phyloP scores from a whole-genome alignment of 2,113 vertebrate genomes.

The Myodes glareolus region DNA sequence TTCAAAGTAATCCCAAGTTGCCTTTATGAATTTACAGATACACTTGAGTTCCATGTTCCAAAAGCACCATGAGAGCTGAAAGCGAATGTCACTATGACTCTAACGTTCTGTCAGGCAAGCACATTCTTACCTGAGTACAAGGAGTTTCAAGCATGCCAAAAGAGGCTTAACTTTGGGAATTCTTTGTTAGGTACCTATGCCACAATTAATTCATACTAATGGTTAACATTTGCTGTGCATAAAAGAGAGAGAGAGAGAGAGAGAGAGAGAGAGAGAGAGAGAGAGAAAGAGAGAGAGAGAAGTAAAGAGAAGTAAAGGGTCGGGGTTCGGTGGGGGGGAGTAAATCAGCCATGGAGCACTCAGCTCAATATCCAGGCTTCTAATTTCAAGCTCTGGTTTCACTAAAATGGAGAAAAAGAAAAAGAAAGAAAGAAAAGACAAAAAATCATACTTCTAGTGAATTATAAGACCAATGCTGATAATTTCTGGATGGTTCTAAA shows the following conservation, averaged over 20 bases:
- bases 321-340: too few relatives aligned
- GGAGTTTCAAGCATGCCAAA: neutral
- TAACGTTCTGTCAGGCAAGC: neutral
- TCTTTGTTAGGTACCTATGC: neutral
- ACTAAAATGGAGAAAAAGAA: neutral
- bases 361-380: neutral
- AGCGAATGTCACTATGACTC: neutral
- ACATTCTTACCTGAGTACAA: neutral
- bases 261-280: neutral
- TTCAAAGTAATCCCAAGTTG: constrained; percentile 19
- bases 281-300: neutral
- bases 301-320: too few relatives aligned
- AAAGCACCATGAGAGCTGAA: neutral
- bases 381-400: neutral
- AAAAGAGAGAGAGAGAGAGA: too few relatives aligned
- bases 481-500: neutral
- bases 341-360: neutral
- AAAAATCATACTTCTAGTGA: neutral
- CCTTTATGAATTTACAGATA: constrained; percentile 13
- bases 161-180: neutral
- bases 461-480: neutral
- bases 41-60: neutral
- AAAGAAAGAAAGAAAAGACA: neutral
- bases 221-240: neutral
- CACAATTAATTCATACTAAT: neutral